A percentile compares a stretch with the other conserved stretches of the same genome.
These are phyloP conservation scores for Capitulum mitella DNA, from an alignment of 2,888 invertebrate species.

Conservation along the genomic window DNA sequence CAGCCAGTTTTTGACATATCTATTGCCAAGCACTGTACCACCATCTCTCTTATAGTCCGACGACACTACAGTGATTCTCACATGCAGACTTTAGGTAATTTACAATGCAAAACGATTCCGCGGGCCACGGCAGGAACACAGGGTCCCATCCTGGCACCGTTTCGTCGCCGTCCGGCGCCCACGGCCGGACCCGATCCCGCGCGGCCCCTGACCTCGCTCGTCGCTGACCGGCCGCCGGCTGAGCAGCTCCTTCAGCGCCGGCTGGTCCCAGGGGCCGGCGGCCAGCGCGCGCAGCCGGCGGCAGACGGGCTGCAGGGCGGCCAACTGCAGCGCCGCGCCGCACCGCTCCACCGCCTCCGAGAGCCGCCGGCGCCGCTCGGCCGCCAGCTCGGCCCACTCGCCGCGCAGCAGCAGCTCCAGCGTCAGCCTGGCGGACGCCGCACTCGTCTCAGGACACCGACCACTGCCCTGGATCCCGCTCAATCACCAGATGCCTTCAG, in stretches of 20 bases:
- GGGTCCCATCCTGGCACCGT: no score
- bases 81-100: no score
- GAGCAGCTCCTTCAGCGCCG: not conserved
- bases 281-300: not conserved
- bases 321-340: not conserved
- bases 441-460: not conserved
- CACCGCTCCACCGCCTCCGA: not conserved
- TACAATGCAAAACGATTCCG: no score
- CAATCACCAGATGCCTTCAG: not conserved
- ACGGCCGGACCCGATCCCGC: no score
- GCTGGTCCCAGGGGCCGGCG: not conserved
- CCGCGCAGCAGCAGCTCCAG: slow-evolving; percentile 22
- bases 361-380: not conserved
- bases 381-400: slow-evolving; percentile 1
- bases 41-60: no score
- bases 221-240: not conserved
- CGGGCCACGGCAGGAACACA: no score
- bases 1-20: no score
- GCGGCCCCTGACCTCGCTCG: not conserved
- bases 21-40: no score
- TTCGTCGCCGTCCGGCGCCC: no score
- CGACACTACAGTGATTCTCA: no score
- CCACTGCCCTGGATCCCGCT: not conserved
- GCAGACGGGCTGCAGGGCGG: not conserved
- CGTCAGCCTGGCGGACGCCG: not conserved